phyloP scores from a whole-genome alignment of 30 jellyfish, hydroid and myxozoan species.

The Morbakka virulenta region DNA sequence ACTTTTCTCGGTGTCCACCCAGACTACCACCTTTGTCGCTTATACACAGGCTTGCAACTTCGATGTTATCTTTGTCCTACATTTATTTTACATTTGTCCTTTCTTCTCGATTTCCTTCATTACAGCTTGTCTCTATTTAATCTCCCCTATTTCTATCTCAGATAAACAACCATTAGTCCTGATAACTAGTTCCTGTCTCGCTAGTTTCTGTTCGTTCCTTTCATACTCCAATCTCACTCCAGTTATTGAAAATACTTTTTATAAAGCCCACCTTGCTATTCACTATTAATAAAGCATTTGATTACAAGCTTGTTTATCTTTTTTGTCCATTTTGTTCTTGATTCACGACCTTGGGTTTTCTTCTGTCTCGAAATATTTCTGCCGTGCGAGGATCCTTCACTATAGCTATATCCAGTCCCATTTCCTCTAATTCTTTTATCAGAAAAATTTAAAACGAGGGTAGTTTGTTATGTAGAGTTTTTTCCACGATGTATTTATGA shows the following conservation, averaged over 20 bases:
- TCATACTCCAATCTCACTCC: constrained; percentile 28
- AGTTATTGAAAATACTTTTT: constrained; percentile 21
- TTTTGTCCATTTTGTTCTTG: constrained; percentile 24
- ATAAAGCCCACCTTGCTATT: constrained; percentile 20
- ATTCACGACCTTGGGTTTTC: constrained; percentile 28
- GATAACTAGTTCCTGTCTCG: constrained; percentile 29
- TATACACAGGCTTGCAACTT: constrained; percentile 8
- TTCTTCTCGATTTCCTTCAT: constrained; percentile 8
- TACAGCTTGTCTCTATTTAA: constrained; percentile 8
- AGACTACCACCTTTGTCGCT: background rate
- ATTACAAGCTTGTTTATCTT: constrained; percentile 34
- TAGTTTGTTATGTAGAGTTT: constrained; percentile 30
- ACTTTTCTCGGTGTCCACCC: constrained; percentile 15
- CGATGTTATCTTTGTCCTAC: constrained; percentile 1
- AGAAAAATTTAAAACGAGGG: constrained; percentile 12
- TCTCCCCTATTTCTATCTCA: constrained; percentile 13
- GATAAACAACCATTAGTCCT: constrained; percentile 20
- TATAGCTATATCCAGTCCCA: constrained; percentile 35
- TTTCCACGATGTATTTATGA: constrained; percentile 11
- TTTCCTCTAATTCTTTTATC: constrained; percentile 30
- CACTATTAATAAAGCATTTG: constrained; percentile 21
- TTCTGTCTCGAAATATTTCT: constrained; percentile 25
- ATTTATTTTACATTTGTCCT: background rate
- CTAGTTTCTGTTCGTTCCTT: constrained; percentile 26
- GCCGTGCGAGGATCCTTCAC: constrained; percentile 53